Evolutionary conservation across 2,888 invertebrate species (phyloP).

Genomic region (Sturmia bella): DNA sequence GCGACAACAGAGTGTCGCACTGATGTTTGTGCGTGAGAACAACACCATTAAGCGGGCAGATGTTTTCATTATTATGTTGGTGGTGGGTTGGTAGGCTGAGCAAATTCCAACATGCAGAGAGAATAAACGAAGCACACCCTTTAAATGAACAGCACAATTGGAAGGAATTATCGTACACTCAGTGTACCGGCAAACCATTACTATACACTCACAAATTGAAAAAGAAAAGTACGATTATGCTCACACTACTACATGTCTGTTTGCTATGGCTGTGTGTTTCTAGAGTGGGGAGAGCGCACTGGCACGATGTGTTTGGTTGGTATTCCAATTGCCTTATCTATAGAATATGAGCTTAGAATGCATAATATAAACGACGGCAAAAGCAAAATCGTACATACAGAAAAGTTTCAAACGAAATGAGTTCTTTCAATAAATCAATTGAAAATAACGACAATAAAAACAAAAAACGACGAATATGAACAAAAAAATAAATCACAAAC

Average conservation of each 20-base stretch:
- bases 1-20: neutral
- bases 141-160: slow-evolving; percentile 14
- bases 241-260: too few relatives aligned
- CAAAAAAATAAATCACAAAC: slow-evolving; percentile 46
- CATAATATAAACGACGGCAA: slow-evolving; percentile 34
- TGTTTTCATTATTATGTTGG: neutral
- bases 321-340: slow-evolving; percentile 54
- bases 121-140: slow-evolving; percentile 38
- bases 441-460: slow-evolving; percentile 37
- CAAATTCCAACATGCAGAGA: neutral
- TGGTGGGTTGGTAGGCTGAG: slow-evolving; percentile 43
- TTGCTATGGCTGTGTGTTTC: neutral
- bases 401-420: slow-evolving; percentile 52
- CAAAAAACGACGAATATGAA: slow-evolving; percentile 18
- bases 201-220: neutral
- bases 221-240: slow-evolving; percentile 6
- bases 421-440: slow-evolving; percentile 60
- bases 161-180: slow-evolving; percentile 46
- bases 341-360: slow-evolving; percentile 63
- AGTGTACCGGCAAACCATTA: slow-evolving; percentile 27
- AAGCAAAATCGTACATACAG: slow-evolving; percentile 12
- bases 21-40: slow-evolving; percentile 27
- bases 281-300: slow-evolving; percentile 26
- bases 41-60: slow-evolving; percentile 25
- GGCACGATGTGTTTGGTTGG: neutral